A percentile compares a stretch with the other conserved stretches of the same genome.
Conservation (phyloP, 1,140 invertebrate genomes). For the Olivierus martensii region DNA sequence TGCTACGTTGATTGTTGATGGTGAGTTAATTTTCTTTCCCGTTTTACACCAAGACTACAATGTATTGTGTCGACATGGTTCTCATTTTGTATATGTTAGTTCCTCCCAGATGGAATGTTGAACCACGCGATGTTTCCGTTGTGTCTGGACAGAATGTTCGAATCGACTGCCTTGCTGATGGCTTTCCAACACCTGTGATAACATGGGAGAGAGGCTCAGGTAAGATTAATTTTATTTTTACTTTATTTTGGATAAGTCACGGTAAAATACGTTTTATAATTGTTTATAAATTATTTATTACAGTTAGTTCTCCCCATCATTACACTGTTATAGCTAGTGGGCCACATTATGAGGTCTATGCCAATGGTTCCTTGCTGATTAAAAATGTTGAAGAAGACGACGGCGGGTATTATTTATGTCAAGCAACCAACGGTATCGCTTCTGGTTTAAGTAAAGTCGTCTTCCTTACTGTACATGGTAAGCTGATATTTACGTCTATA, state of each 20-base stretch:
- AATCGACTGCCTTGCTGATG: slow-evolving; percentile 35
- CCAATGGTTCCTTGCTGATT: slow-evolving; percentile 19
- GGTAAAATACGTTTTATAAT: neutral
- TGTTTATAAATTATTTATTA: neutral
- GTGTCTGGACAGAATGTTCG: slow-evolving; percentile 30
- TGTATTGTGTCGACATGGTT: no score
- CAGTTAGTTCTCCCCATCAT: slow-evolving; percentile 14
- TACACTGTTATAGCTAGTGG: slow-evolving; percentile 20
- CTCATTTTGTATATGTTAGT: slow-evolving; percentile 25
- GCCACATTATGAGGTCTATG: slow-evolving; percentile 20
- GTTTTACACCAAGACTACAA: no score
- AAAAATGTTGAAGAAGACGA: slow-evolving; percentile 26
- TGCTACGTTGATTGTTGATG: slow-evolving; percentile 20
- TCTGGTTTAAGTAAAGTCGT: slow-evolving; percentile 48
- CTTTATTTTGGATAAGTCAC: no score
- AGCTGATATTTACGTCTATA: slow-evolving; percentile 18
- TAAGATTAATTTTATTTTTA: no score
- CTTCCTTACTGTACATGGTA: slow-evolving; percentile 47
- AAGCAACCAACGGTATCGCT: slow-evolving; percentile 47
- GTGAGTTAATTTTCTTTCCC: slow-evolving; percentile 5
- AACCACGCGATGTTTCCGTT: slow-evolving; percentile 37
- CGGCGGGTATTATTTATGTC: slow-evolving; percentile 34
- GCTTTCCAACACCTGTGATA: slow-evolving; percentile 33
- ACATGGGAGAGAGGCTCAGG: slow-evolving; percentile 34
- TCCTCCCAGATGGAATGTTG: slow-evolving; percentile 40